Evolutionary conservation across 2,888 invertebrate genomes (phyloP).

Genomic region (Trichogramma evanescens): DNA sequence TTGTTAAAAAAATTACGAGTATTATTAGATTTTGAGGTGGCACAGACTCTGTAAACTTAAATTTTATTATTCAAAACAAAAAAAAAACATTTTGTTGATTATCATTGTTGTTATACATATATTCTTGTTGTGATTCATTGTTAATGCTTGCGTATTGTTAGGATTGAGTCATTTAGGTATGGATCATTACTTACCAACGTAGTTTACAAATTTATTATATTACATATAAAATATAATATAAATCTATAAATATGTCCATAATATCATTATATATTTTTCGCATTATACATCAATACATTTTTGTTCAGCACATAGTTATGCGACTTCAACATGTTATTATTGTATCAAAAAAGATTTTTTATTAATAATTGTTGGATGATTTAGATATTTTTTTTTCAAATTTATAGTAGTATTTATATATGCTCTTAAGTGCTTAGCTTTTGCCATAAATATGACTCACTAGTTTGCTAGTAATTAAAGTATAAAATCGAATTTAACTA

Average conservation of each 20-base stretch:
- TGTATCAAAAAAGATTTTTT: no score
- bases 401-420: no score
- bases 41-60: constrained; percentile 37
- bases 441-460: no score
- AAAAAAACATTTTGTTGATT: constrained; percentile 38
- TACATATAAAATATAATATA: no score
- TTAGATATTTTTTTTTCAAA: no score
- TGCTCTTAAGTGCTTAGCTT: no score
- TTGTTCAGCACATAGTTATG: constrained; percentile 41
- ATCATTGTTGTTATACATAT: constrained; percentile 47
- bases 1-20: no score
- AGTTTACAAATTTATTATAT: constrained; percentile 39
- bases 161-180: constrained; percentile 50
- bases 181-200: constrained; percentile 45
- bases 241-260: no score
- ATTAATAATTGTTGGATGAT: no score
- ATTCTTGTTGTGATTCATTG: constrained; percentile 49
- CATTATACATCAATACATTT: constrained; percentile 40
- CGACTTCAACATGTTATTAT: no score
- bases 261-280: constrained; percentile 29
- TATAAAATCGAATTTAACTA: no score
- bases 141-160: constrained; percentile 49
- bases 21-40: constrained; percentile 32
- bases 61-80: constrained; percentile 13
- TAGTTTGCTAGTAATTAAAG: no score